Percentiles rank a stretch among this genome's conserved stretches.
Evolutionary conservation across 2,797 vertebrate genomes (phyloP).

Genomic region (Prunella strophiata): DNA sequence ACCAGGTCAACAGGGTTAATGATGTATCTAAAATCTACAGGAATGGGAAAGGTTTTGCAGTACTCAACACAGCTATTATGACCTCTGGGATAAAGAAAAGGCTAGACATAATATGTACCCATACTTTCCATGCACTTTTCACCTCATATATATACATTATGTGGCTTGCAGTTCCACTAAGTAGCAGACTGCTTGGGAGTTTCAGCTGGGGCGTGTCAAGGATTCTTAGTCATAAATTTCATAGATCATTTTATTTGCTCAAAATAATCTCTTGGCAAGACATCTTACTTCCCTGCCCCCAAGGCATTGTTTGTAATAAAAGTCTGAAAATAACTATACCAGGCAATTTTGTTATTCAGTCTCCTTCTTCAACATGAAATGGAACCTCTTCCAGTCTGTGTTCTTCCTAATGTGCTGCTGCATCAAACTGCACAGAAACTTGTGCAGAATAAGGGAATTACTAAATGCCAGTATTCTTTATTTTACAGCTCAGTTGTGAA

Average conservation of each 20-base stretch:
- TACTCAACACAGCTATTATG: background rate
- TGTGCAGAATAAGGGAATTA: background rate
- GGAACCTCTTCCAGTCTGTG: conserved; percentile 9
- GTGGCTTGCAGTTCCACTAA: background rate
- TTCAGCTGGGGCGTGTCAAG: conserved; percentile 6
- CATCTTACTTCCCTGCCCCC: conserved; percentile 35
- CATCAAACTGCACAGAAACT: background rate
- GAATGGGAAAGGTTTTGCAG: background rate
- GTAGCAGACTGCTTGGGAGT: background rate
- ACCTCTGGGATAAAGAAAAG: background rate
- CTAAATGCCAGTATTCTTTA: background rate
- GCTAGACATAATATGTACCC: background rate
- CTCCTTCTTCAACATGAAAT: conserved; percentile 30
- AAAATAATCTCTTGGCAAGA: conserved; percentile 65
- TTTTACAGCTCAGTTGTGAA: background rate
- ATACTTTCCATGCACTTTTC: background rate
- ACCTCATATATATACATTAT: background rate
- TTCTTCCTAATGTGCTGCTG: background rate
- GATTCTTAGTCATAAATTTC: conserved; percentile 44
- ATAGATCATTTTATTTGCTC: conserved; percentile 50
- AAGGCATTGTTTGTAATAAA: conserved; percentile 41
- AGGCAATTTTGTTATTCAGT: conserved; percentile 19
- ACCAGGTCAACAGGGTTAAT: background rate
- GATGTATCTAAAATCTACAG: background rate
- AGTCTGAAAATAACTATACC: conserved; percentile 45